Conservation (phyloP, 2,113 vertebrate genomes). For the Gadus chalcogrammus region DNA sequence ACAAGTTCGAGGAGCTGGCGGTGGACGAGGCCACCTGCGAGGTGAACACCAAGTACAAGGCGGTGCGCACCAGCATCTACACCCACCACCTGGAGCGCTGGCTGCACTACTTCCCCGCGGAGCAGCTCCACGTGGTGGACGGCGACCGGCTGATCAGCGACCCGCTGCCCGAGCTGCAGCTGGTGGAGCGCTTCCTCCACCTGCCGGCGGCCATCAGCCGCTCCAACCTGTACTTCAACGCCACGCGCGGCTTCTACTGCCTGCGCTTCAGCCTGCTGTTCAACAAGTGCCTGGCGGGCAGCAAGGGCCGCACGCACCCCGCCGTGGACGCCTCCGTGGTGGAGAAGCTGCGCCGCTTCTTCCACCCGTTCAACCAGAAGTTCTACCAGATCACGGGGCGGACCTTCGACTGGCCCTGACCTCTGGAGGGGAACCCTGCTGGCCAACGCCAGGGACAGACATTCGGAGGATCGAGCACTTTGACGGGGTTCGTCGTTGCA, state of each 20-base stretch:
- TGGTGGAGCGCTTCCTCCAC: constrained; percentile 91
- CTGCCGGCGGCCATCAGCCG: constrained; percentile 90
- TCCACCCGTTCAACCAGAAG: constrained; percentile 97
- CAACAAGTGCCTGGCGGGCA: constrained; percentile 98
- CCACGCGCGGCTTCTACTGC: constrained; percentile 95
- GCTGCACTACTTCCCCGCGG: constrained; percentile 91
- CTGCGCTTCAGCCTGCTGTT: constrained; percentile 92
- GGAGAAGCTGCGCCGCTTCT: constrained; percentile 91
- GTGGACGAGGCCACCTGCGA: constrained; percentile 87
- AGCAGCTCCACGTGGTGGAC: constrained; percentile 93
- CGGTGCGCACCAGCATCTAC: constrained; percentile 94
- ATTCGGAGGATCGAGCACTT: constrained; percentile 52
- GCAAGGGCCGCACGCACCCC: constrained; percentile 95
- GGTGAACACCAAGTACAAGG: constrained; percentile 97
- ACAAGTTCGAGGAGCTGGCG: constrained; percentile 92
- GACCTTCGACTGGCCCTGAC: constrained; percentile 93
- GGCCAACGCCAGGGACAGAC: background rate
- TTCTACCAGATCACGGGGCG: constrained; percentile 96
- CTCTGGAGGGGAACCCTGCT: constrained; percentile 17
- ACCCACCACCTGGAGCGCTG: constrained; percentile 95
- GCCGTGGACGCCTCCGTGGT: constrained; percentile 87
- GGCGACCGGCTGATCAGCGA: constrained; percentile 92
- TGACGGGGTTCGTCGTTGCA: constrained; percentile 59
- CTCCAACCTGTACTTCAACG: constrained; percentile 95
- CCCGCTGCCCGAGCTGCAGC: constrained; percentile 89